Evolutionary conservation across 2,797 vertebrate species (phyloP).

Genomic region (Anguilla obscura): DNA sequence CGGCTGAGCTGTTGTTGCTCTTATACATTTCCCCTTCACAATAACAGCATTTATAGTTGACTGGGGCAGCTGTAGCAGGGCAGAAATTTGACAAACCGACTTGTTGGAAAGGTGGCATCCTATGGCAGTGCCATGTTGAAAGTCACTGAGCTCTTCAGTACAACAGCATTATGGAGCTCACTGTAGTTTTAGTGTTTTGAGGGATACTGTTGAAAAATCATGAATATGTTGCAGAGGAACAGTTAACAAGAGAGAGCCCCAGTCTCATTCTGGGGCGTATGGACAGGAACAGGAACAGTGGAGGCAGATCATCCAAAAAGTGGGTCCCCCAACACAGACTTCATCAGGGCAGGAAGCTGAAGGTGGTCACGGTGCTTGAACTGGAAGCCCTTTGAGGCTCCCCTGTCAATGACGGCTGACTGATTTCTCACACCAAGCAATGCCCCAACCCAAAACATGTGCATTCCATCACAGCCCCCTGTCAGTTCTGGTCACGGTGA

Average conservation of each 20-base stretch:
- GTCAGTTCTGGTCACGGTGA: not conserved
- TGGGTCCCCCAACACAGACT: not conserved
- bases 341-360: not conserved
- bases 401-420: not conserved
- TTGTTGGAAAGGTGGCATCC: too few species aligned
- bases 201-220: not conserved
- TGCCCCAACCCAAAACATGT: not conserved
- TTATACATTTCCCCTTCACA: too few species aligned
- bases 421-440: not conserved
- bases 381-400: not conserved
- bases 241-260: not conserved
- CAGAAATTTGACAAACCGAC: too few species aligned
- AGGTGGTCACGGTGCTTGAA: not conserved
- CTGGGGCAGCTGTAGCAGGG: too few species aligned
- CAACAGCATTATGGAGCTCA: not conserved
- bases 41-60: too few species aligned
- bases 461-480: not conserved
- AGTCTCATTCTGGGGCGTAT: not conserved
- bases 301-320: not conserved
- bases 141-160: too few species aligned
- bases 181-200: not conserved
- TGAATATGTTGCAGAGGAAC: not conserved
- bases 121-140: too few species aligned
- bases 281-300: not conserved
- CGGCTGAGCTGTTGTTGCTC: too few species aligned